phyloP scores from a whole-genome alignment of 2,797 vertebrate species.

The Morelia viridis region DNA sequence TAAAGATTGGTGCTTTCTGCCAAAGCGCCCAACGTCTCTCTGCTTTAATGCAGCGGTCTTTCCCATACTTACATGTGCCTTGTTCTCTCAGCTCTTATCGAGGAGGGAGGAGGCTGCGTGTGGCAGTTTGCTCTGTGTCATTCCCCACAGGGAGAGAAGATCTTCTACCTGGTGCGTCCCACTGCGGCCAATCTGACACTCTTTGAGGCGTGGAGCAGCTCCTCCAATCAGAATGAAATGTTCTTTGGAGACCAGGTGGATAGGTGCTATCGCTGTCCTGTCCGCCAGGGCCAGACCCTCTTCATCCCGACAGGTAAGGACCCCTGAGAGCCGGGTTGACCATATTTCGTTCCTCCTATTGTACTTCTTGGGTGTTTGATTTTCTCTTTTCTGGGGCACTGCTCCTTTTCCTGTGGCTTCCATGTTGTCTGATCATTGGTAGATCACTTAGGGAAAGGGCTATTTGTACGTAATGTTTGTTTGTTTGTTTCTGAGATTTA shows the following conservation, averaged over 20 bases:
- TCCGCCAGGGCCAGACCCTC: conserved; percentile 95
- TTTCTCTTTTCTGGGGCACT: background rate
- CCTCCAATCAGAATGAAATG: conserved; percentile 92
- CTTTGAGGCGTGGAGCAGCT: conserved; percentile 95
- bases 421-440: background rate
- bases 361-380: background rate
- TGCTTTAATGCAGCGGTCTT: background rate
- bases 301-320: conserved; percentile 83
- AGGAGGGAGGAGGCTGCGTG: background rate
- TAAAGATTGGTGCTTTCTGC: background rate
- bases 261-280: conserved; percentile 91
- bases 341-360: background rate
- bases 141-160: conserved; percentile 87
- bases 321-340: background rate
- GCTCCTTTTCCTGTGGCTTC: background rate
- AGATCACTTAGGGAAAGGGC: background rate
- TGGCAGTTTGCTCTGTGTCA: background rate
- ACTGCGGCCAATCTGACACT: conserved; percentile 88
- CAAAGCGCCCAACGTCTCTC: background rate
- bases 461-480: background rate
- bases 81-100: background rate
- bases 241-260: conserved; percentile 97
- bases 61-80: no score
- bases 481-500: background rate
- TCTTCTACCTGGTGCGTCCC: conserved; percentile 93